These are phyloP conservation scores for Ceratitis capitata DNA, from an alignment of 1,140 invertebrate species.

Conservation along the genomic window DNA sequence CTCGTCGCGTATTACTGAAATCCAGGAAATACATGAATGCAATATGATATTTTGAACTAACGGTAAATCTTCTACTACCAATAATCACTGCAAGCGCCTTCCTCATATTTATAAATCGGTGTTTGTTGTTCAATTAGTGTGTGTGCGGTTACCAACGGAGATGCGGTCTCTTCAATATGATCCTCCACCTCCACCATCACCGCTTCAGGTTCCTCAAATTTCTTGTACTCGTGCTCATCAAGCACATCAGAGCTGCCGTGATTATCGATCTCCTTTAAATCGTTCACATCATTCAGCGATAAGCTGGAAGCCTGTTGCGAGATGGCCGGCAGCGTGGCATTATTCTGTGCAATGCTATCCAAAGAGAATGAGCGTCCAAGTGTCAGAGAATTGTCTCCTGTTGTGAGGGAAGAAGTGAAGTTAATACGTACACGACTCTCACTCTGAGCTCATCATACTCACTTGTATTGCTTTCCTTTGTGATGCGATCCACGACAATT, in stretches of 20 bases:
- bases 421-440: too few species aligned
- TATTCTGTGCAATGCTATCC: conserved; percentile 73
- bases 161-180: conserved; percentile 74
- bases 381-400: conserved; percentile 57
- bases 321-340: conserved; percentile 64
- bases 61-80: conserved; percentile 51
- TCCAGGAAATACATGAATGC: too few species aligned
- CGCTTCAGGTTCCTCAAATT: conserved; percentile 70
- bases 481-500: conserved; percentile 56
- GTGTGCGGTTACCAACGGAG: conserved; percentile 72
- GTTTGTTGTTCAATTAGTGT: conserved; percentile 72
- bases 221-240: conserved; percentile 63
- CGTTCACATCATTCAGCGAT: conserved; percentile 76
- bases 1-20: conserved; percentile 57
- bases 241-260: conserved; percentile 62
- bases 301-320: conserved; percentile 76
- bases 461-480: conserved; percentile 57
- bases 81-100: conserved; percentile 65
- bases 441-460: too few species aligned
- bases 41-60: too few species aligned
- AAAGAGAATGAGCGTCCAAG: conserved; percentile 76
- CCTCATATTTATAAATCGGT: conserved; percentile 73
- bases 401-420: too few species aligned
- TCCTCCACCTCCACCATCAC: conserved; percentile 77
- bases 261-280: conserved; percentile 67